Percentiles rank a stretch among this genome's conserved stretches.
phyloP scores from a whole-genome alignment of 2,113 vertebrate genomes.

The Macaca nemestrina region DNA sequence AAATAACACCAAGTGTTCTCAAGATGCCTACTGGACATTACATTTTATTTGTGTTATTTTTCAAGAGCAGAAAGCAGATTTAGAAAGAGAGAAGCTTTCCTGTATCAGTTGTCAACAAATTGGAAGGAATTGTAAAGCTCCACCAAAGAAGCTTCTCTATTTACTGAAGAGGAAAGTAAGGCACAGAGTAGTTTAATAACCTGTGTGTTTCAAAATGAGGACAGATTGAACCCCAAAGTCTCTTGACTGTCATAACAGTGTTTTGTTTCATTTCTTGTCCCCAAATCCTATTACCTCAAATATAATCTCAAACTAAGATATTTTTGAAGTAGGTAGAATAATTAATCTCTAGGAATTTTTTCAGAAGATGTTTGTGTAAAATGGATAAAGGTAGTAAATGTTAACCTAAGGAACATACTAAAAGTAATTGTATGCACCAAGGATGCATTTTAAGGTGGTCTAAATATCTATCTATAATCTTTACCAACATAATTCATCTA shows the following conservation, averaged over 20 bases:
- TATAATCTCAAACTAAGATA: neutral
- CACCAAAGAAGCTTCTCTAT: neutral
- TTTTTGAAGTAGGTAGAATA: neutral
- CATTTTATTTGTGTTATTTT: neutral
- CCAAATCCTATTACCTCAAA: neutral
- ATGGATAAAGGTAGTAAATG: neutral
- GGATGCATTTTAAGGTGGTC: neutral
- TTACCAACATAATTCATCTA: neutral
- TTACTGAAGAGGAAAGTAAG: neutral
- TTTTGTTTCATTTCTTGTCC: neutral
- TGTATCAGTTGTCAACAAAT: neutral
- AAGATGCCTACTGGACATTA: neutral
- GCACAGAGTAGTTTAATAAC: no score
- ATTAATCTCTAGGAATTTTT: neutral
- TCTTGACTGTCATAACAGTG: neutral
- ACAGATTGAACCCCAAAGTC: neutral
- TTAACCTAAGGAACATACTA: neutral
- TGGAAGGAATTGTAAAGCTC: neutral
- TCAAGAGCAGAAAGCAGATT: neutral
- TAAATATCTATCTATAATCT: neutral
- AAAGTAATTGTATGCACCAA: neutral
- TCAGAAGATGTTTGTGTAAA: neutral
- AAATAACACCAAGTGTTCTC: neutral
- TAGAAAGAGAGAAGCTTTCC: neutral
- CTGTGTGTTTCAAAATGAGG: neutral